These are phyloP conservation scores for Anguilla megastoma DNA, from an alignment of 2,797 vertebrate genomes.

Conservation along the genomic window DNA sequence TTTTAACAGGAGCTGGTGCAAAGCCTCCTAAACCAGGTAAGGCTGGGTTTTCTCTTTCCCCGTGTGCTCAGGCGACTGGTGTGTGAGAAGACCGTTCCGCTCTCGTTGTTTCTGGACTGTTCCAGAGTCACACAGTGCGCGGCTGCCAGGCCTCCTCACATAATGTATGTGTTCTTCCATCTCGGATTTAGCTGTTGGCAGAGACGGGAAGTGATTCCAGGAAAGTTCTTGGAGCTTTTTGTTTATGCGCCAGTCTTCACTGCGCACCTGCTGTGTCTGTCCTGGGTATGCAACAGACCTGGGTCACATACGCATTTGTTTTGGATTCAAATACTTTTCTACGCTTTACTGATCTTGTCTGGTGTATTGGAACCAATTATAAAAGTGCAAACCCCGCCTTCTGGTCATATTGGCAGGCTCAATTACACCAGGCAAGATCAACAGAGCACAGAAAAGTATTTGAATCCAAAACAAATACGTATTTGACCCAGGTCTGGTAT, in stretches of 20 bases:
- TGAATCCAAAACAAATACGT: too few species aligned
- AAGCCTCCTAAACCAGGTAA: slow-evolving; percentile 49
- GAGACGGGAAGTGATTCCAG: background rate
- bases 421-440: too few species aligned
- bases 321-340: too few species aligned
- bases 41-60: background rate
- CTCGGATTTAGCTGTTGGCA: background rate
- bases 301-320: too few species aligned
- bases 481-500: too few species aligned
- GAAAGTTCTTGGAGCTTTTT: background rate
- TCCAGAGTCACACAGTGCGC: background rate
- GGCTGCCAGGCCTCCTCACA: background rate
- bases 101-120: background rate
- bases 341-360: too few species aligned
- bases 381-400: too few species aligned
- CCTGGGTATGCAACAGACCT: background rate
- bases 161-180: background rate
- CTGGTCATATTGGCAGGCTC: too few species aligned
- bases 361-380: too few species aligned
- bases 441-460: too few species aligned
- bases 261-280: background rate
- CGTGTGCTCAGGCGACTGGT: background rate
- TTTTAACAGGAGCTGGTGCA: slow-evolving; percentile 61
- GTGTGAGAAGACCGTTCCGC: background rate
- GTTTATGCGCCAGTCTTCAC: background rate